These are phyloP conservation scores for Thrips palmi DNA, from an alignment of 1,140 invertebrate genomes.

Conservation along the genomic window DNA sequence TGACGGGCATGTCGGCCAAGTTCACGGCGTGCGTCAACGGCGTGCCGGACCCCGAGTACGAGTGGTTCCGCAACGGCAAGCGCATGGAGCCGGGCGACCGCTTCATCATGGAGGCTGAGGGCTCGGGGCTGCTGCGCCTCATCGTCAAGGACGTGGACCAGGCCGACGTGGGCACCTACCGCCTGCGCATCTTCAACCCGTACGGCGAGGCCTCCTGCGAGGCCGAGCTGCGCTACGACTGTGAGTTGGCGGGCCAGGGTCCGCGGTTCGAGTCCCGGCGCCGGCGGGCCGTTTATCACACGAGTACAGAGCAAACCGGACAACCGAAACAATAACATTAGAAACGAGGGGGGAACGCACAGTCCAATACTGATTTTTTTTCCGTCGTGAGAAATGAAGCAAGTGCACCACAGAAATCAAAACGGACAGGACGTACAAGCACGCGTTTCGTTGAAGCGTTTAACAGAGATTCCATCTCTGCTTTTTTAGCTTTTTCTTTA, in stretches of 20 bases:
- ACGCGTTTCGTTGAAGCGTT: too few relatives aligned
- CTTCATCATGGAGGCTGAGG: conserved; percentile 63
- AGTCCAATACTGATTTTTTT: too few relatives aligned
- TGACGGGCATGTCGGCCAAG: conserved; percentile 72
- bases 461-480: too few relatives aligned
- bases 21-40: conserved; percentile 79
- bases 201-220: conserved; percentile 68
- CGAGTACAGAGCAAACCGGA: too few relatives aligned
- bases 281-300: too few relatives aligned
- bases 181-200: conserved; percentile 59
- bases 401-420: too few relatives aligned
- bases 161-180: conserved; percentile 66
- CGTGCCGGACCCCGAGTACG: conserved; percentile 65
- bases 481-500: too few relatives aligned
- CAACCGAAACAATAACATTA: too few relatives aligned
- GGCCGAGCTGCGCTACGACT: conserved; percentile 63
- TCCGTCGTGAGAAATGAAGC: too few relatives aligned
- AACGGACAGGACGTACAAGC: too few relatives aligned
- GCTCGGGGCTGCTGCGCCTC: conserved; percentile 58
- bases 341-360: too few relatives aligned
- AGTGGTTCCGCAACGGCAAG: conserved; percentile 66
- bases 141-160: conserved; percentile 50
- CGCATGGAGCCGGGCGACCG: conserved; percentile 61
- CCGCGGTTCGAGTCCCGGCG: too few relatives aligned
- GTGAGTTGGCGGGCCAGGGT: conserved; percentile 42